Evolutionary conservation across 1,140 invertebrate genomes (phyloP), one percentile per base, ranked within the genome.

Genomic region (Monochamus saltuarius): DNA sequence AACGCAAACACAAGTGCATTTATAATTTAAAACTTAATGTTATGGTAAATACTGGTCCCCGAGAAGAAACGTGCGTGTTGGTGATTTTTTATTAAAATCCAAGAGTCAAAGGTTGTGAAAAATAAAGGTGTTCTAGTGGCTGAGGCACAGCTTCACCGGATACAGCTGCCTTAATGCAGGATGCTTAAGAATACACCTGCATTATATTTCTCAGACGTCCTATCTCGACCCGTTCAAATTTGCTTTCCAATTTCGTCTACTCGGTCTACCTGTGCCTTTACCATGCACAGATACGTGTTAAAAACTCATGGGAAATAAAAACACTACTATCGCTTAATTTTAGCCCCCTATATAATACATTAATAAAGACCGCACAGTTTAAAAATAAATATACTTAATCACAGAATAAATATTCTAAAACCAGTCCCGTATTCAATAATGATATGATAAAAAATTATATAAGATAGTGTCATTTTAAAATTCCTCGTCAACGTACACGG

Each of bases 151-250:
- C 64, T 63, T 62, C 65, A 72, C 73, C 73, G 73, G 73, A 75
- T 75, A 75, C 73, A 75, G 73, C 73, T 75, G 73, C 67, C 56
- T 57, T 61, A 63, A 61, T 70, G 64, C 71, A 69, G 69, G 69
- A 73, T 73, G 64, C 69, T 70, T 68, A 57, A 61, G 67, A 59
- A 67, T 63, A 68, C 71, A 71, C 69, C 67, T 73, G 71, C 68
- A 67, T 61, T 67, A 54, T 68, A 67, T 72, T 75, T 76, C 76
- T 75, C 72, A 69, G 68, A 68, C 70, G 67, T 72, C 65, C 64
- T 59, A 56, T 63, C 61, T 56, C 60, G 51, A 56, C 50, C 66
- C 59, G 34, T 70, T 65, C 64, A 62, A 62, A 65, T 58, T 64
- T 68, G 68, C 55, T 63, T 71, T 66, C 52, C 17, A 62, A 58